Base-by-base conservation (phyloP, 2,797 vertebrate genomes). In the Tadarida brasiliensis region DNA sequence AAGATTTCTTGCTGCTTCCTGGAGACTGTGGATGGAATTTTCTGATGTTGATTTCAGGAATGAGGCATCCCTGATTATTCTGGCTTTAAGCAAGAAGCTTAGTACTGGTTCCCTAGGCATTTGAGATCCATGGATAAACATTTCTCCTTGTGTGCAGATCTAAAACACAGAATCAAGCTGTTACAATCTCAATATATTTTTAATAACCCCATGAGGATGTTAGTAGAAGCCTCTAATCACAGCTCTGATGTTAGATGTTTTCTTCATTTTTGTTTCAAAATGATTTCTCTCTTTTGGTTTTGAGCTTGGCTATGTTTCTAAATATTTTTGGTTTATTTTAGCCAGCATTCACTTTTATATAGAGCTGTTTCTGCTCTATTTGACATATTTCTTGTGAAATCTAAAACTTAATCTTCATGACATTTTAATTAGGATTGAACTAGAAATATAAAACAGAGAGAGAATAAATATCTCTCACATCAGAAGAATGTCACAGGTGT, bases 361-460 rank as follows among this genome's bases (percentile, higher is more conserved):
- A 77, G 10, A 87, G 10, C 7, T 90, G 11, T 68, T 54, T 73
- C 10, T 16, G 54, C 56, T 22, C 12, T 87, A 51, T 77, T 76
- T 90, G 84, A 90, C 65, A 91, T 94, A 94, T 92, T 85, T 90
- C 47, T 95, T 95, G 20, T 78, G 54, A 88, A 96, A 94, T 78
- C 22, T 90, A 90, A 82, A 93, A 92, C 47, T 95, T 92, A 82
- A 70, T 86, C 71, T 85, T 96, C 51, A 61, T 94, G 65, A 88
- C 24, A 86, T 81, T 95, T 95, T 96, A 96, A 94, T 44, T 95
- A 74, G 20, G 17, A 90, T 78, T 93, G 44, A 95, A 77, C 63
- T 73, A 94, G 15, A 93, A 87, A 91, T 61, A 61, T 35, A 93
- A 95, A 82, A 80, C 49, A 74, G 6, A 83, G 22, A 26, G 39